Evolutionary conservation across 2,888 invertebrate genomes (phyloP), one percentile per base, ranked within the genome.

Genomic region (Cheiracanthium punctorium): DNA sequence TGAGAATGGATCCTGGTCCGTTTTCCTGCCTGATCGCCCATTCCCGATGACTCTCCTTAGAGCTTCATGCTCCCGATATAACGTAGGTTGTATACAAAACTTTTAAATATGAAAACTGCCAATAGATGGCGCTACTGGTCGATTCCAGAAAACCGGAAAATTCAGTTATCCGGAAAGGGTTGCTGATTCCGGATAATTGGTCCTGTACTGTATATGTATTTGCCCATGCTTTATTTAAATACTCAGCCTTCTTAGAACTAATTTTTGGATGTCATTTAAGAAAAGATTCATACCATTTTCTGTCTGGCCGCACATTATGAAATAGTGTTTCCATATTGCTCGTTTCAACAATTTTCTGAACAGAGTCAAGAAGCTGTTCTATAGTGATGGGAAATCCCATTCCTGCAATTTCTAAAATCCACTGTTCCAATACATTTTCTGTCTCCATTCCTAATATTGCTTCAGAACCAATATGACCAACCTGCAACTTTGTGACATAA

Each of bases 301-400:
- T 48, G 10, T 48, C 73, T 24, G 73, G 73, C 28, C 73, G n/a
- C n/a, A 28, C 48, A 0, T 73, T 29, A 20, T 48, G 28, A 73
- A 73, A 48, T 2, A 48, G 29, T 14, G 48, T 73, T 43, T 48
- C 28, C 30, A 43, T 73, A 28, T 73, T 24, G 43, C 48, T 48
- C 48, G 28, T 28, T 48, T 48, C 28, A 17, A 43, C 48, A 73
- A 73, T n/a, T 29, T 29, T 48, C 48, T 48, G 43, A 73, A 29
- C 20, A 8, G 52, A 52, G 14, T 52, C 52, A 8, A 48, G 28
- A 29, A 48, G 48, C 4, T 73, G 24, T 28, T 73, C 73, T 73
- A 48, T 73, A 41, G 8, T 73, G 43, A 73, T 73, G 0, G 43
- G 48, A n/a, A 73, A 73, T 73, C 73, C 73, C 73, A 73, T 73